These are phyloP conservation scores for Amazona ochrocephala DNA, from an alignment of 2,797 vertebrate species.

Conservation along the genomic window DNA sequence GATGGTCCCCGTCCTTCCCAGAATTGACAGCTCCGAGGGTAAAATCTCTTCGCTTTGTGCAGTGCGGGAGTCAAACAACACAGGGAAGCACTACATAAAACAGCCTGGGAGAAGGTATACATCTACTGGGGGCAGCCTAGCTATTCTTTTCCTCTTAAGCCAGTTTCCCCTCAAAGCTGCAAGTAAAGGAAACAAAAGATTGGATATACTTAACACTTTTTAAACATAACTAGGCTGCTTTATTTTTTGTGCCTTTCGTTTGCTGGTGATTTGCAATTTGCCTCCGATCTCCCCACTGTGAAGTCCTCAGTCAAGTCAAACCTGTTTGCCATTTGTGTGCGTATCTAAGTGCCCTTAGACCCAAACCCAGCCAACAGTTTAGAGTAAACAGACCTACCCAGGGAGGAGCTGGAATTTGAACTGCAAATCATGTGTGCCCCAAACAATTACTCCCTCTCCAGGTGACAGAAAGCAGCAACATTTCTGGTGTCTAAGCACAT, in stretches of 20 bases:
- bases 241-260: conserved; percentile 60
- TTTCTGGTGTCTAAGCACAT: conserved; percentile 52
- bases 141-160: neutral
- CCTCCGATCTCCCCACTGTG: conserved; percentile 16
- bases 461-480: conserved; percentile 49
- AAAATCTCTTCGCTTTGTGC: neutral
- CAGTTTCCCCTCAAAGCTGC: conserved; percentile 31
- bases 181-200: conserved; percentile 51
- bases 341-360: conserved; percentile 38
- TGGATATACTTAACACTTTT: conserved; percentile 44
- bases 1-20: neutral
- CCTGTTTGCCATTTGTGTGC: conserved; percentile 66
- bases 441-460: conserved; percentile 67
- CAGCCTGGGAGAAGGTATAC: neutral
- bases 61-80: neutral
- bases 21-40: neutral
- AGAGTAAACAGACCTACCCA: conserved; percentile 68
- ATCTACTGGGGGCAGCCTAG: neutral
- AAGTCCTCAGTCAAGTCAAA: conserved; percentile 67
- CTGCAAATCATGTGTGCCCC: conserved; percentile 50
- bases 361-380: conserved; percentile 51
- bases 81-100: neutral
- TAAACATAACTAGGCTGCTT: conserved; percentile 30
- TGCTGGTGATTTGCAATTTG: conserved; percentile 37
- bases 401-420: conserved; percentile 66